Conservation (phyloP, 1,140 invertebrate species). For the Sminthurinus signatus region DNA sequence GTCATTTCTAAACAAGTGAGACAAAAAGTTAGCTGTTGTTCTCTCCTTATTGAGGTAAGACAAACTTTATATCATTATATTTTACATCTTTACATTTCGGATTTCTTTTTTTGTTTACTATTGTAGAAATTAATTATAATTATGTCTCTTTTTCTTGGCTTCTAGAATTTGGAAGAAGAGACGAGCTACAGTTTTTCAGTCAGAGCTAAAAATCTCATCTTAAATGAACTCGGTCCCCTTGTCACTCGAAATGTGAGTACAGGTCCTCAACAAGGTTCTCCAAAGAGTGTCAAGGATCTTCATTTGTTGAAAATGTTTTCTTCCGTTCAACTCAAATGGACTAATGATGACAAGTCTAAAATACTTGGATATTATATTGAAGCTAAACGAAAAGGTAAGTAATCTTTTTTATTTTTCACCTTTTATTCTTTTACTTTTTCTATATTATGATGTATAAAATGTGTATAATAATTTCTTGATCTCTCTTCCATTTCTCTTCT, state of each 20-base stretch:
- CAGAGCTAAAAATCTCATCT: slow-evolving; percentile 69
- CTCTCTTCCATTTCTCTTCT: too few relatives aligned
- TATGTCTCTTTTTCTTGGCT: too few relatives aligned
- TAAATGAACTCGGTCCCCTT: slow-evolving; percentile 64
- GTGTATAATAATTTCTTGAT: too few relatives aligned
- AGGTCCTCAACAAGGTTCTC: slow-evolving; percentile 87
- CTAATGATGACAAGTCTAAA: slow-evolving; percentile 68
- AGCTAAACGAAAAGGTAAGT: slow-evolving; percentile 74
- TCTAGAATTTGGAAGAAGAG: slow-evolving; percentile 82
- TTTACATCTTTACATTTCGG: too few relatives aligned
- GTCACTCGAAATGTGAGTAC: slow-evolving; percentile 77
- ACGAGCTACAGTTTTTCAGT: slow-evolving; percentile 86
- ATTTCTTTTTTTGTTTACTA: too few relatives aligned
- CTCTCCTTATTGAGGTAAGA: slow-evolving; percentile 70
- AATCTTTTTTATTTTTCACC: too few relatives aligned
- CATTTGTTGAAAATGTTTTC: slow-evolving; percentile 69
- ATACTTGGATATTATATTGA: slow-evolving; percentile 91
- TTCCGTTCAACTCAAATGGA: slow-evolving; percentile 76
- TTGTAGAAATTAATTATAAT: too few relatives aligned
- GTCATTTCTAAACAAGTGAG: slow-evolving; percentile 73
- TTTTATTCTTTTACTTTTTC: too few relatives aligned
- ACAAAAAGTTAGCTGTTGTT: slow-evolving; percentile 73
- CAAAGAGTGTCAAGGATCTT: slow-evolving; percentile 66
- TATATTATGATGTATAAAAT: too few relatives aligned
- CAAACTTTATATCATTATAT: too few relatives aligned